These are phyloP conservation scores for Pachliopta kotzebuea DNA, from an alignment of 2,888 invertebrate species.

Conservation along the genomic window DNA sequence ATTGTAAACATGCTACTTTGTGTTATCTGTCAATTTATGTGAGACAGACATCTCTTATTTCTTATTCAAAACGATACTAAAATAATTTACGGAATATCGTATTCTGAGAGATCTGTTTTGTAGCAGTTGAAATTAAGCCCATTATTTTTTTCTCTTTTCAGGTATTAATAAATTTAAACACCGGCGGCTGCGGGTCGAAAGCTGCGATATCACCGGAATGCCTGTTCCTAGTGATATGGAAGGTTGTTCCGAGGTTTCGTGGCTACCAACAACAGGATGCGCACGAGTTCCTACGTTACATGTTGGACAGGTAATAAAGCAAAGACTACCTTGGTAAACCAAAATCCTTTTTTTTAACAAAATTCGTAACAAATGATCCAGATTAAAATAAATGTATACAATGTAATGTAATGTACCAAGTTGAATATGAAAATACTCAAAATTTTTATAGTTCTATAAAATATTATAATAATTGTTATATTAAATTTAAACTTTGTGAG, in stretches of 20 bases:
- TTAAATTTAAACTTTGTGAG: too few relatives aligned
- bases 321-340: too few relatives aligned
- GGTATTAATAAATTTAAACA: constrained; percentile 85
- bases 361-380: too few relatives aligned
- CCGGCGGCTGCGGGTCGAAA: constrained; percentile 84
- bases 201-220: constrained; percentile 90
- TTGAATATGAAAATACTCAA: too few relatives aligned
- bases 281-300: constrained; percentile 91
- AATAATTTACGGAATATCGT: not conserved
- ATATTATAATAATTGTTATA: too few relatives aligned
- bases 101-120: not conserved
- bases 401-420: too few relatives aligned
- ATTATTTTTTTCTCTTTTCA: constrained; percentile 35
- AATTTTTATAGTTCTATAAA: too few relatives aligned
- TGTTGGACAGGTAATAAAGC: constrained; percentile 83
- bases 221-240: constrained; percentile 90
- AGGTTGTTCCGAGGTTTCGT: constrained; percentile 90
- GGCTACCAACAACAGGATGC: constrained; percentile 94
- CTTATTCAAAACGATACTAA: not conserved
- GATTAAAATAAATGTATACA: too few relatives aligned
- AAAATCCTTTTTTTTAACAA: too few relatives aligned
- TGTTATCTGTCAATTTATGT: too few relatives aligned
- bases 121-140: not conserved
- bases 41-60: too few relatives aligned
- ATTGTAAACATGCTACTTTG: too few relatives aligned